Conservation (phyloP, 2,113 vertebrate genomes). For the Aptenodytes forsteri region DNA sequence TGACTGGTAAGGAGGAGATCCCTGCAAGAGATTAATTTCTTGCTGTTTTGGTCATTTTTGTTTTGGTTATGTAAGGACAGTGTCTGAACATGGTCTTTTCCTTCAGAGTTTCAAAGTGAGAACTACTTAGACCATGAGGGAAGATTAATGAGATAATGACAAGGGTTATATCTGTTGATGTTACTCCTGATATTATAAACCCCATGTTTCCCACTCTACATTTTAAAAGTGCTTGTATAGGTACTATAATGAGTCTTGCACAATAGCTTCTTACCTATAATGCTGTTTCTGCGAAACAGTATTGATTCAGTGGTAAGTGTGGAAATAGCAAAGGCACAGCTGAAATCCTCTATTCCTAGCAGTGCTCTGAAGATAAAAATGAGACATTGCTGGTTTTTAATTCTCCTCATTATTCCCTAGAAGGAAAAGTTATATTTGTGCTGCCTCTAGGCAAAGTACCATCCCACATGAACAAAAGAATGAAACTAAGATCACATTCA, state of each 20-base stretch:
- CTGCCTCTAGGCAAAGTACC: constrained; percentile 42
- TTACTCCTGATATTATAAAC: background rate
- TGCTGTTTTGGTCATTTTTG: background rate
- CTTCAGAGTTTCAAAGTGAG: background rate
- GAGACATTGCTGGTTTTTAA: constrained; percentile 13
- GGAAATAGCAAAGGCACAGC: background rate
- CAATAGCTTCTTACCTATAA: background rate
- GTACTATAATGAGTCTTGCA: background rate
- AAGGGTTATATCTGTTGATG: background rate
- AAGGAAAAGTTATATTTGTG: constrained; percentile 40
- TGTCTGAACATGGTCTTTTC: background rate
- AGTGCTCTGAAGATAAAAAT: background rate
- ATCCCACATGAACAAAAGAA: constrained; percentile 29
- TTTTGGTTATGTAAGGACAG: background rate
- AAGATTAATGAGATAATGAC: background rate
- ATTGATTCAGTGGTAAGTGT: background rate
- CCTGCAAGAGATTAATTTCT: background rate
- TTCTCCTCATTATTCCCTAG: constrained; percentile 30
- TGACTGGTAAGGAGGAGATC: background rate
- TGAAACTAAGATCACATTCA: constrained; percentile 9
- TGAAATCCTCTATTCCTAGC: constrained; percentile 2
- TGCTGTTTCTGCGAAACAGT: background rate
- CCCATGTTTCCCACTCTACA: background rate
- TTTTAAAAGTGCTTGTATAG: background rate
- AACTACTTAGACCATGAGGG: background rate